A percentile compares a stretch with the other conserved stretches of the same genome.
Conservation (phyloP, 2,113 vertebrate genomes). For the Hymenochirus boettgeri region DNA sequence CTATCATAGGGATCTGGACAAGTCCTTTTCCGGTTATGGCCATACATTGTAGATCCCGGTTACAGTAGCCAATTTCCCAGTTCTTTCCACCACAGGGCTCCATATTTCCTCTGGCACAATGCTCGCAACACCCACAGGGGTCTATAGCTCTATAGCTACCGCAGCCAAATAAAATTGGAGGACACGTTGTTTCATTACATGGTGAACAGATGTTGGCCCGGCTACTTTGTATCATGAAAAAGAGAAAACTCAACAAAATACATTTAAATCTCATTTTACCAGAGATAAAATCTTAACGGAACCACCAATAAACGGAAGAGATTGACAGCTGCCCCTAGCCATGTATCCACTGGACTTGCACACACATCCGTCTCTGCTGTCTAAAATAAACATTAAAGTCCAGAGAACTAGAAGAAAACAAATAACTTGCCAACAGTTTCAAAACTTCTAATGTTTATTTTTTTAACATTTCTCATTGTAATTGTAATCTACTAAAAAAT, state of each 20-base stretch:
- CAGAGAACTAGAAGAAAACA: no score
- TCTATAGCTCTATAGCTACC: background rate
- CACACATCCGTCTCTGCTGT: no score
- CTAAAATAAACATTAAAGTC: no score
- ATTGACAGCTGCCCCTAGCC: no score
- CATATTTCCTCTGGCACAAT: background rate
- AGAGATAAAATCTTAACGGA: background rate
- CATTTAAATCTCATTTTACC: background rate
- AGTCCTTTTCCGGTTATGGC: background rate
- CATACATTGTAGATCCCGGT: background rate
- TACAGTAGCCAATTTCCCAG: conserved; percentile 26
- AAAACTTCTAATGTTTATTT: no score
- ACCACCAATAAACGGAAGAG: background rate
- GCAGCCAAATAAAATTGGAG: background rate
- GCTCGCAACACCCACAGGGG: conserved; percentile 20
- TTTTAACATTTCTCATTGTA: no score
- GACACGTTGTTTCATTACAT: conserved; percentile 12
- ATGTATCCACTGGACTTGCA: no score
- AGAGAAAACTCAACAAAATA: background rate
- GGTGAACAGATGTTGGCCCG: conserved; percentile 13
- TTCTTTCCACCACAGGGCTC: conserved; percentile 12
- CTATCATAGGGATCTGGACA: conserved; percentile 2
- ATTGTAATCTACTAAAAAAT: no score
- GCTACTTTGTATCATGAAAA: background rate
- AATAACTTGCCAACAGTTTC: no score